These are phyloP conservation scores for Notodonta dromedarius DNA, from an alignment of 2,888 invertebrate genomes.

Conservation along the genomic window DNA sequence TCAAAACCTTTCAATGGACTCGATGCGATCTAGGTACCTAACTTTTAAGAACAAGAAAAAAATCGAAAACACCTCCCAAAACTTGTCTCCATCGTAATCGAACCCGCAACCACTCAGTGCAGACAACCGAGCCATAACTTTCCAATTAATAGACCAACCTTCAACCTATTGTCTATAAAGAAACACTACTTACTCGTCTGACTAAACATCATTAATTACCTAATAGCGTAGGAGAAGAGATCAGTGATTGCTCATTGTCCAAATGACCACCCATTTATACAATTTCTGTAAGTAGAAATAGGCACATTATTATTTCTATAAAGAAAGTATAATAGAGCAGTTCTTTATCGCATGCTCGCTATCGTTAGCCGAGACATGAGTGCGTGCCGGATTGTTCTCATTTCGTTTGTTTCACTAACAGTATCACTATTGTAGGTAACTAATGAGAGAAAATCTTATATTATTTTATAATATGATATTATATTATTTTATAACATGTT, in stretches of 20 bases:
- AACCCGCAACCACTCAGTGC: too few species aligned
- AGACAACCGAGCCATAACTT: too few species aligned
- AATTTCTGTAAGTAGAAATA: slow-evolving; percentile 26
- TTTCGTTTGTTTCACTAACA: slow-evolving; percentile 32
- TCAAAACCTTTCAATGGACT: too few species aligned
- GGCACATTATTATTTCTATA: slow-evolving; percentile 26
- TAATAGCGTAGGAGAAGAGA: neutral
- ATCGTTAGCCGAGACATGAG: slow-evolving; percentile 35
- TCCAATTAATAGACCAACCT: too few species aligned
- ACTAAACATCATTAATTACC: too few species aligned
- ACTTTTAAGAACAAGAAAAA: too few species aligned
- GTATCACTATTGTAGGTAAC: slow-evolving; percentile 34
- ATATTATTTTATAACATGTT: neutral
- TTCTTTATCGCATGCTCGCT: slow-evolving; percentile 38
- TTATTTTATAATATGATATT: too few species aligned
- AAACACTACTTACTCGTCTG: too few species aligned
- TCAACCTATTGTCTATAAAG: too few species aligned
- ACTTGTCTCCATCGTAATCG: too few species aligned
- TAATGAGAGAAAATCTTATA: slow-evolving; percentile 22
- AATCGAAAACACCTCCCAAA: too few species aligned
- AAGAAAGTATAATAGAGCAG: slow-evolving; percentile 15
- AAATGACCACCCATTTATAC: neutral
- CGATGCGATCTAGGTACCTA: too few species aligned
- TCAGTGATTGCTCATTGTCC: neutral
- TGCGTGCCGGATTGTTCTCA: slow-evolving; percentile 39